A percentile compares a stretch with the other conserved stretches of the same genome.
These are phyloP conservation scores for Taenioides sp. DNA, from an alignment of 2,797 vertebrate species.

Conservation along the genomic window DNA sequence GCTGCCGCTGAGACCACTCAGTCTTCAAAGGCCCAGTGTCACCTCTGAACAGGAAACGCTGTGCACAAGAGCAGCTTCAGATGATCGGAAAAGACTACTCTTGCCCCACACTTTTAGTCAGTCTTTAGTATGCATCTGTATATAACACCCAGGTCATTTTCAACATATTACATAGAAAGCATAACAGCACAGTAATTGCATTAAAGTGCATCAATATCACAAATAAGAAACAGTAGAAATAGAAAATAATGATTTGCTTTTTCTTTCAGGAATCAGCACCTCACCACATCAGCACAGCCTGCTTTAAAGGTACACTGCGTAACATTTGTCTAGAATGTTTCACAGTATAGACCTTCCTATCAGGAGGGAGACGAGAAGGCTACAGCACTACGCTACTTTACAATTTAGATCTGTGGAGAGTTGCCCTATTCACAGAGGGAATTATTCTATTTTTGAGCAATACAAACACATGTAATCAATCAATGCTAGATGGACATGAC, in stretches of 20 bases:
- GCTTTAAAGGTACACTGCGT: no score
- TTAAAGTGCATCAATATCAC: not conserved
- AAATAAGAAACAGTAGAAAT: not conserved
- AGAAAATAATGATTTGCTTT: not conserved
- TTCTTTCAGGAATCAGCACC: no score
- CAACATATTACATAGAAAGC: not conserved
- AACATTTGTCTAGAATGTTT: no score
- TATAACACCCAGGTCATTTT: not conserved
- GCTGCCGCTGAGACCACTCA: slow-evolving; percentile 34
- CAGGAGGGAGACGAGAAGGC: no score
- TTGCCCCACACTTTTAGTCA: not conserved
- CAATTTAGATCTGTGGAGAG: no score
- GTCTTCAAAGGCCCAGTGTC: not conserved
- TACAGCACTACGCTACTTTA: no score
- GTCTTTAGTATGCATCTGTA: slow-evolving; percentile 34
- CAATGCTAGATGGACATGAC: no score
- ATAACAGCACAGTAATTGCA: not conserved
- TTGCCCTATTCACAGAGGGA: no score
- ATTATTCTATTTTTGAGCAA: no score
- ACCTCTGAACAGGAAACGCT: slow-evolving; percentile 26
- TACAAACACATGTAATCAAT: no score
- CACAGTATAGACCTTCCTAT: no score
- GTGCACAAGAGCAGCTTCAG: not conserved
- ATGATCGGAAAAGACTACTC: not conserved
- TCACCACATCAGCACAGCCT: no score